These are phyloP conservation scores for Microplitis demolitor DNA, from an alignment of 1,140 invertebrate genomes.

Conservation along the genomic window DNA sequence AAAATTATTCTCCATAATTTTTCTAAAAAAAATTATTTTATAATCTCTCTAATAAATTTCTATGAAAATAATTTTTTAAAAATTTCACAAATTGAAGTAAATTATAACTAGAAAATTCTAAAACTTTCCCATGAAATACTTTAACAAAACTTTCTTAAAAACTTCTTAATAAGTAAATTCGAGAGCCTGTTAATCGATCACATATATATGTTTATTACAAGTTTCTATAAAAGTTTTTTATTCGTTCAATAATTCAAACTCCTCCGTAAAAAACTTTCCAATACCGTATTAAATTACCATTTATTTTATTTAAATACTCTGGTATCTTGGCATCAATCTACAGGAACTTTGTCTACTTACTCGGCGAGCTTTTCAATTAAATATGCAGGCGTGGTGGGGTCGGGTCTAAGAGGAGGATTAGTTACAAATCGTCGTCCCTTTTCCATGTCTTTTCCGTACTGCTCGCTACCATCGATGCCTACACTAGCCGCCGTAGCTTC, in stretches of 20 bases:
- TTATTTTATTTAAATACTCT: background rate
- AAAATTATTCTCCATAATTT: too few species aligned
- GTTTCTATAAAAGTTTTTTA: background rate
- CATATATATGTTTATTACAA: background rate
- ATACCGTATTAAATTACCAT: background rate
- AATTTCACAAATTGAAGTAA: too few species aligned
- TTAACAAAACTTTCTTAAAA: conserved; percentile 7
- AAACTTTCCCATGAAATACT: background rate
- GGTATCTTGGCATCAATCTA: background rate
- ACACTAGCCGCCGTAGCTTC: conserved; percentile 79
- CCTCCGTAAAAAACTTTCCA: background rate
- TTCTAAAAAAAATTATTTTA: too few species aligned
- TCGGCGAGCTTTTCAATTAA: conserved; percentile 84
- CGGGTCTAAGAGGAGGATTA: conserved; percentile 81
- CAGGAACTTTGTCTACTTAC: conserved; percentile 68
- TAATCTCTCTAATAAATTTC: too few species aligned
- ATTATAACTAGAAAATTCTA: background rate
- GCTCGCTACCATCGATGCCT: conserved; percentile 66
- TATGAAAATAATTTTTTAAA: too few species aligned
- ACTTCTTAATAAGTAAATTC: conserved; percentile 1
- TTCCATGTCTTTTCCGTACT: conserved; percentile 53
- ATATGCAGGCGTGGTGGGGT: conserved; percentile 78
- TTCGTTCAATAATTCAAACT: background rate
- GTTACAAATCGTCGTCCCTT: conserved; percentile 63
- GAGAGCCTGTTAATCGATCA: background rate